phyloP scores from a whole-genome alignment of 2,113 vertebrate genomes.

The Globicephala melas region DNA sequence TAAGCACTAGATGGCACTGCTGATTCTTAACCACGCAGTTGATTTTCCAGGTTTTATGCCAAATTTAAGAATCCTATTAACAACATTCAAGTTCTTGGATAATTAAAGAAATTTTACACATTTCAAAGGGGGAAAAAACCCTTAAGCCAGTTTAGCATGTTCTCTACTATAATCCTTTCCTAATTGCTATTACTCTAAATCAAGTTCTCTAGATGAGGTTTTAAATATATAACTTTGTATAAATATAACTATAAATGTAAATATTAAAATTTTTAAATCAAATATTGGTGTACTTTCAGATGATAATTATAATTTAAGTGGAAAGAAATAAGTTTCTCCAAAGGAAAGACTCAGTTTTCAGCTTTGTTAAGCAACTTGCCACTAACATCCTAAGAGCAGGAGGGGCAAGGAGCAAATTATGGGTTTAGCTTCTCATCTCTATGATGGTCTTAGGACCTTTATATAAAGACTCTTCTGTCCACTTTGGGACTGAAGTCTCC shows the following conservation, averaged over 20 bases:
- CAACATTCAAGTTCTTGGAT: background rate
- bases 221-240: constrained; percentile 20
- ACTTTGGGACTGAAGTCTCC: background rate
- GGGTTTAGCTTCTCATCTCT: background rate
- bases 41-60: background rate
- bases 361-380: background rate
- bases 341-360: background rate
- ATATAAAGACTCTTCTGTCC: background rate
- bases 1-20: background rate
- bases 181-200: background rate
- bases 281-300: background rate
- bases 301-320: background rate
- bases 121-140: background rate
- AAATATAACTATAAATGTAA: background rate
- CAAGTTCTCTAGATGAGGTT: background rate
- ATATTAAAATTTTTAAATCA: constrained; percentile 9
- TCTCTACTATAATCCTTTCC: background rate
- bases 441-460: background rate
- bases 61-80: background rate
- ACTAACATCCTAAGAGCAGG: background rate
- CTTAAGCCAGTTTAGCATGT: background rate
- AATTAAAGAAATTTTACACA: background rate
- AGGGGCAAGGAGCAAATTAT: background rate
- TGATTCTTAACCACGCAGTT: background rate
- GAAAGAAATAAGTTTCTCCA: background rate